Percentiles rank a stretch among this genome's conserved stretches.
These are phyloP conservation scores for Sinella curviseta DNA, from an alignment of 1,140 invertebrate genomes.

Conservation along the genomic window DNA sequence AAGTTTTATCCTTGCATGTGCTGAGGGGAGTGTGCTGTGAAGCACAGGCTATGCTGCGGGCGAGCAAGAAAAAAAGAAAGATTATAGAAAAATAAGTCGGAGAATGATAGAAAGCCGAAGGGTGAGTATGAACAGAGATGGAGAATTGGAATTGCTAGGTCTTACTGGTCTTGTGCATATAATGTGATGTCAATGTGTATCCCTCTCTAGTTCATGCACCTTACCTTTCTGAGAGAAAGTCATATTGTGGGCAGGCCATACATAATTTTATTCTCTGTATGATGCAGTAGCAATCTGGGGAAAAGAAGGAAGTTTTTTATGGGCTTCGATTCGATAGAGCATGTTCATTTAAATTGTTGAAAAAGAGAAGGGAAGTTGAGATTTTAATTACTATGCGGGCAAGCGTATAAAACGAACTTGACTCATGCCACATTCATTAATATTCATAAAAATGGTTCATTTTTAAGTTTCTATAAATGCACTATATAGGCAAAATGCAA, in stretches of 20 bases:
- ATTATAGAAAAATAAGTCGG: too few species aligned
- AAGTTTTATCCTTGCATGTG: too few species aligned
- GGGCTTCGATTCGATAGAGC: too few species aligned
- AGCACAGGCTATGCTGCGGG: too few species aligned
- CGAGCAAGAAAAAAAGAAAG: too few species aligned
- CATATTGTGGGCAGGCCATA: not conserved
- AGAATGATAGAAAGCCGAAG: too few species aligned
- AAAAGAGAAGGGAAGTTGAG: not conserved
- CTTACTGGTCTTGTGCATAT: too few species aligned
- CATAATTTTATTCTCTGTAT: not conserved
- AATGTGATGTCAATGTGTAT: not conserved
- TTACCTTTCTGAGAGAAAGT: too few species aligned
- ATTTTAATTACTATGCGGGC: not conserved
- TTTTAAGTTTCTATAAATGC: not conserved
- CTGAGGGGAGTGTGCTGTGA: too few species aligned
- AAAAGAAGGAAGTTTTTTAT: too few species aligned
- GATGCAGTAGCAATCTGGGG: not conserved
- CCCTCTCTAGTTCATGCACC: not conserved
- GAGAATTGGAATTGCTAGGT: too few species aligned
- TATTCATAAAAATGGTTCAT: not conserved
- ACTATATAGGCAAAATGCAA: not conserved
- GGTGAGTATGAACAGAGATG: too few species aligned
- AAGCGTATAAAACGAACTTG: not conserved
- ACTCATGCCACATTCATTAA: not conserved
- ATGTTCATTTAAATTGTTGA: not conserved